A percentile compares a stretch with the other conserved stretches of the same genome.
These are phyloP conservation scores for Bucco capensis DNA, from an alignment of 2,113 vertebrate genomes.

Conservation along the genomic window DNA sequence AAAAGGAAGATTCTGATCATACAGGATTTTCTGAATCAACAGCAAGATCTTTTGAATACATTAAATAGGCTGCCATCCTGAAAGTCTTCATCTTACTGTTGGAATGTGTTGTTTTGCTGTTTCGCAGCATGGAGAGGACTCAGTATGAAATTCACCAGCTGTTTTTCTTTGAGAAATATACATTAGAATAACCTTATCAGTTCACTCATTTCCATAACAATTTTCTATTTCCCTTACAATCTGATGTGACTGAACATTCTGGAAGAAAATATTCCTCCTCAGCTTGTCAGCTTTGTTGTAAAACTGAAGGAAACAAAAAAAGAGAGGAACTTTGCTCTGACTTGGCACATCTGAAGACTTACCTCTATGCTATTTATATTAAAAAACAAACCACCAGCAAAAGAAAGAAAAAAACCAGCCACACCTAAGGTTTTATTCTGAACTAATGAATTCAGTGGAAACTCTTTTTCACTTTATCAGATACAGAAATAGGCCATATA, in stretches of 20 bases:
- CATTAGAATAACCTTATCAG: background rate
- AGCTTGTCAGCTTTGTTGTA: background rate
- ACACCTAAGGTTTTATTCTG: background rate
- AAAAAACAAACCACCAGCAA: background rate
- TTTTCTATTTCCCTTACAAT: background rate
- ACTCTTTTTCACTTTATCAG: background rate
- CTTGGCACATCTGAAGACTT: background rate
- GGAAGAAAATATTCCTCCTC: background rate
- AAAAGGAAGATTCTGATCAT: background rate
- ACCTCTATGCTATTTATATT: background rate
- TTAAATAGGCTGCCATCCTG: background rate
- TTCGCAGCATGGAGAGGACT: background rate
- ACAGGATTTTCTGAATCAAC: background rate
- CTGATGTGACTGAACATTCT: background rate
- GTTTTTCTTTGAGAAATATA: background rate
- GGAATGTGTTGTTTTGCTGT: background rate
- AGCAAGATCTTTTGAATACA: background rate
- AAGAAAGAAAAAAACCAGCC: rapidly evolving
- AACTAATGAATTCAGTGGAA: background rate
- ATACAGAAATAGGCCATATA: background rate
- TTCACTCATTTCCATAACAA: background rate
- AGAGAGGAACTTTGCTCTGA: background rate
- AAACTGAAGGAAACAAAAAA: background rate
- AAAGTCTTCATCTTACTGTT: background rate
- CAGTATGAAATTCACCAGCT: background rate